These are phyloP conservation scores for Trichomalopsis sarcophagae DNA, from an alignment of 1,140 invertebrate species.

Conservation along the genomic window DNA sequence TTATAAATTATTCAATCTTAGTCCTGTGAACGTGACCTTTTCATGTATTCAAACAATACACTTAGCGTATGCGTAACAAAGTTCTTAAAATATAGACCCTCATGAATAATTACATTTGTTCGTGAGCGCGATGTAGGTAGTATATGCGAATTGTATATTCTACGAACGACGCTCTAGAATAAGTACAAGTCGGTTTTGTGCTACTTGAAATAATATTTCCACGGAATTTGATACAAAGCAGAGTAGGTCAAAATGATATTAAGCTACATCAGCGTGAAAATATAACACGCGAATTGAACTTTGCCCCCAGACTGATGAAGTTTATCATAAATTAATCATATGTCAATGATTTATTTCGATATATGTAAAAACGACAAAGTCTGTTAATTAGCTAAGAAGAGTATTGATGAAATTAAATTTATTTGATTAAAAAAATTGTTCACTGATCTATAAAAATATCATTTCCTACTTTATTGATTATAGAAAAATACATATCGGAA, in stretches of 20 bases:
- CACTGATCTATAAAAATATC: neutral
- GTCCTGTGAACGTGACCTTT: conserved; percentile 12
- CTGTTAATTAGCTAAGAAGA: neutral
- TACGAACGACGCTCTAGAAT: neutral
- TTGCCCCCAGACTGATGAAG: conserved; percentile 9
- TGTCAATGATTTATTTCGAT: conserved; percentile 23
- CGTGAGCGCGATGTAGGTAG: neutral
- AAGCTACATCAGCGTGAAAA: conserved; percentile 5
- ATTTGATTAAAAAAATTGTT: neutral
- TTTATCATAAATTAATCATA: conserved; percentile 41
- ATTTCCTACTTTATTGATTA: no score
- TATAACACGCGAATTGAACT: conserved; percentile 20
- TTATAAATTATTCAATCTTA: neutral
- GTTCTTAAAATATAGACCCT: conserved; percentile 20
- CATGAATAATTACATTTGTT: conserved; percentile 28
- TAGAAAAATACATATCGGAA: no score
- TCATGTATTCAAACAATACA: neutral
- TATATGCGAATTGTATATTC: neutral
- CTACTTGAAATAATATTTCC: neutral
- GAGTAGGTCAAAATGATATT: neutral
- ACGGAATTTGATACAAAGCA: neutral
- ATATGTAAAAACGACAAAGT: neutral
- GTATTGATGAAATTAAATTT: neutral
- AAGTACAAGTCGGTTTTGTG: neutral
- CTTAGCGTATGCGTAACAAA: neutral